Evolutionary conservation across 1,140 invertebrate species (phyloP), one percentile per base, ranked within the genome.

Genomic region (Limonius californicus): DNA sequence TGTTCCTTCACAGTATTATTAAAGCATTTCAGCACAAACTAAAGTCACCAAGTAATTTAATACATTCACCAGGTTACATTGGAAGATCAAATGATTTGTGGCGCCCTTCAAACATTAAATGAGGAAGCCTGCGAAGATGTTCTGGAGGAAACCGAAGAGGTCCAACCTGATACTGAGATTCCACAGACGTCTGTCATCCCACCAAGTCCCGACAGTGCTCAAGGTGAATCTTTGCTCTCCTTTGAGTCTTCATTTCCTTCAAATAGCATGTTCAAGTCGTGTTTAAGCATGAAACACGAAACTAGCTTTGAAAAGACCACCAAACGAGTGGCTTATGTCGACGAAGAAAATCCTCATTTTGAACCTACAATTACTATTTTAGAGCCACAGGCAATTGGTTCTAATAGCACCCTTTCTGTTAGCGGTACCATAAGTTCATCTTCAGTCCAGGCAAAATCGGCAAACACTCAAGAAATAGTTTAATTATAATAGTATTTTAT

Each of bases 81-180:
- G 62, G 93, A 96, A 78, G 92, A 95, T 72, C 91, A 94, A 77
- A 93, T 95, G 90, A 95, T 96, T 67, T 92, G 91, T 74, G 92
- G 92, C 60, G 92, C 92, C 0, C 77, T 96, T 27, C 92, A 95
- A 78, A 93, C 92, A 0, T 80, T 96, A 2, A 95, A 94, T 73
- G 92, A 95, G 80, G 92, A 95, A 77, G 92, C 92, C 0, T 85
- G 89, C 75, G 92, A 95, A 78, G 92, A 95, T 79, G 89, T 91
- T 16, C 74, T 90, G 57, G 84, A 85, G 56, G 82, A 84, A 70
- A 73, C 76, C 0, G 74, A 74, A 56, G 76, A 77, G 15, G 65
- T 57, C 0, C 64, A 66, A 35, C 67, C 69, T 1, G 74, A 73
- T 14, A 39, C 2, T 39, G 75, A 76, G 14, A 68, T 77, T 20